These are phyloP conservation scores for Gymnorhina tibicen DNA, from an alignment of 2,113 vertebrate species.

Conservation along the genomic window DNA sequence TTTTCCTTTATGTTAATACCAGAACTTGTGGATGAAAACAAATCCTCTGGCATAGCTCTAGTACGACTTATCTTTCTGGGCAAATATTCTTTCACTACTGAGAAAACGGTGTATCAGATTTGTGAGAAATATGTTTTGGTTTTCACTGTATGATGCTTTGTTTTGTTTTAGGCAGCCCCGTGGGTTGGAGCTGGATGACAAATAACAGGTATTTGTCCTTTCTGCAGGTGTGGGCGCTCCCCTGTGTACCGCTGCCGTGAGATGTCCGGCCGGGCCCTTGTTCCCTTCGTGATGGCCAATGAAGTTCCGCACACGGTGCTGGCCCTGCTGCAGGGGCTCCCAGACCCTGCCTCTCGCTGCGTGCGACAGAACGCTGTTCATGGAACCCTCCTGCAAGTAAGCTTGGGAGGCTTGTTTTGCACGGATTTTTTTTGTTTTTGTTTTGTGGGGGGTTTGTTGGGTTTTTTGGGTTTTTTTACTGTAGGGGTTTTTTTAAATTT, in stretches of 20 bases:
- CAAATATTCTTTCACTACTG: neutral
- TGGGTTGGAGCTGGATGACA: neutral
- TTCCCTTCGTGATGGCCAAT: constrained; percentile 84
- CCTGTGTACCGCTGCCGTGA: constrained; percentile 88
- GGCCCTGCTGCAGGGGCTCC: constrained; percentile 79
- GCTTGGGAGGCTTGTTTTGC: neutral
- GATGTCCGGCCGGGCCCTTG: constrained; percentile 89
- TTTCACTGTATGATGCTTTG: neutral
- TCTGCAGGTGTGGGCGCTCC: constrained; percentile 81
- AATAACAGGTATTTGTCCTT: neutral
- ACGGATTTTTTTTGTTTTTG: rapidly evolving
- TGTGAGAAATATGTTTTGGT: neutral
- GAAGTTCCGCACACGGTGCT: constrained; percentile 74
- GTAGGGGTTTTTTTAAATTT: neutral
- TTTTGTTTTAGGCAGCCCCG: neutral
- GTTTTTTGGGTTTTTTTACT: neutral
- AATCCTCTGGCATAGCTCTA: neutral
- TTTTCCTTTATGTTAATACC: neutral
- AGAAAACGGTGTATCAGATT: neutral
- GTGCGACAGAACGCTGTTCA: constrained; percentile 86
- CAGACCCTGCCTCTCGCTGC: constrained; percentile 50
- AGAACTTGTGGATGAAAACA: neutral
- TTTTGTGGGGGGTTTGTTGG: rapidly evolving
- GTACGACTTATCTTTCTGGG: neutral
- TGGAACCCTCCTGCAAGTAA: constrained; percentile 88